These are phyloP conservation scores for Microtus richardsoni DNA, from an alignment of 2,113 vertebrate species.

Conservation along the genomic window DNA sequence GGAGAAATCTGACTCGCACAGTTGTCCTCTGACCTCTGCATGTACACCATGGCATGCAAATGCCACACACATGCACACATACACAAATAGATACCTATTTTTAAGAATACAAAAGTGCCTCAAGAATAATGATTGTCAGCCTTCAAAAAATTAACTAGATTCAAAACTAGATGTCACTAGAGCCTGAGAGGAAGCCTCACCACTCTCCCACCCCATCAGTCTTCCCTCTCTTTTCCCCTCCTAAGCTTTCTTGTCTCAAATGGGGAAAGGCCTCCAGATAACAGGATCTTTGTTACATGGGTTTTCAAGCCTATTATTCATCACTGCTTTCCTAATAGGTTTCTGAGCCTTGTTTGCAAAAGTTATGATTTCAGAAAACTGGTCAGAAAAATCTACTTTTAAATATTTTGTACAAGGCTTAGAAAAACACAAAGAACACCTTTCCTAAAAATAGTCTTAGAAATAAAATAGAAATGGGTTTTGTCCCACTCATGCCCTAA, in stretches of 20 bases:
- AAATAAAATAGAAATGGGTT: slow-evolving; percentile 4
- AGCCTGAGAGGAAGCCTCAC: not conserved
- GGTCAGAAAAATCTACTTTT: not conserved
- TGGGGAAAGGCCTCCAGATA: not conserved
- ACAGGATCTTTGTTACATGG: not conserved
- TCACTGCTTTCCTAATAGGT: not conserved
- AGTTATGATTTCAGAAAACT: not conserved
- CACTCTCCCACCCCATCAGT: not conserved
- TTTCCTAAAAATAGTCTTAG: not conserved
- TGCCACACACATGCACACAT: not conserved
- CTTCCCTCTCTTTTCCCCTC: no score
- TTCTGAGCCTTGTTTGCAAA: not conserved
- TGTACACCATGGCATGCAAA: not conserved
- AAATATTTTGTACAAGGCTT: not conserved
- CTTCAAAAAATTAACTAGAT: not conserved
- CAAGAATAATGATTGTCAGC: not conserved
- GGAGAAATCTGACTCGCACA: not conserved
- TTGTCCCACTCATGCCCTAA: not conserved
- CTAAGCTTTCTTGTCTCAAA: not conserved
- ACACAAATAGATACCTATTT: not conserved
- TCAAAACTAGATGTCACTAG: not conserved
- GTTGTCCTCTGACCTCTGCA: not conserved
- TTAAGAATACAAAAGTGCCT: not conserved
- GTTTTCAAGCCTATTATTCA: not conserved
- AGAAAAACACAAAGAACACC: not conserved